Base-by-base conservation (phyloP, 2,797 vertebrate genomes). In the Lacerta agilis region DNA sequence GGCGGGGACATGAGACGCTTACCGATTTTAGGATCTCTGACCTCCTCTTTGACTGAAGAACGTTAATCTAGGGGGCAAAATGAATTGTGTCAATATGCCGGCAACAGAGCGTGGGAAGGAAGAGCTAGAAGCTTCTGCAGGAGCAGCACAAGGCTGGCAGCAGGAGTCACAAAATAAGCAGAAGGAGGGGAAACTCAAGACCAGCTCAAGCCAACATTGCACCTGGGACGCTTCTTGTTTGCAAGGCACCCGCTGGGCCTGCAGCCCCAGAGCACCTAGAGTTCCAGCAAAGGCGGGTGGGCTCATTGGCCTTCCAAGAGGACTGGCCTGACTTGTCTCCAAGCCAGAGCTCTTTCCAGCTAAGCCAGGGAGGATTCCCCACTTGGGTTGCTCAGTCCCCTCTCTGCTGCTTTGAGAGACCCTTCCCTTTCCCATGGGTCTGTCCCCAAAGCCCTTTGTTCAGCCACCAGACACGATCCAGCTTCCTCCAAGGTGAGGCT, bases 21-120 rank as follows among this genome's bases (percentile, higher is more conserved):
- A 98, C 99, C 89, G 99, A 99, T 98, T 99, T 99, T 86, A 99
- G 97, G 94, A 99, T 98, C 97, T 99, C 99, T 45, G 98, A 98
- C 97, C 98, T 98, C 95, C 98, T 98, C 96, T 99, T 99, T 91
- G 98, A 99, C 93, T 99, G 99, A 87, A 99, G 98, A 76, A 99
- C 98, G 18, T 99, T 99, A 94, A 99, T 99, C 99, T 99, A 93
- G 33, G 43, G 77, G 41, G 33, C 11, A 90, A 43, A 66, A 64
- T 0, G 86, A 2, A 20, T 85, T 3, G 7, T 58, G 95, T 95
- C 82, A 90, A 92, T 81, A 18, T 67, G 61, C n/a, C 23, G 1
- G 1, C 64, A 38, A 11, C n/a, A 49, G 41, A 29, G 36, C 10
- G 36, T 2, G 1, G 5, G 7, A 9, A 2, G 7, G 23, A 2